Conservation (phyloP, 2,113 vertebrate species). For the Bucco capensis region DNA sequence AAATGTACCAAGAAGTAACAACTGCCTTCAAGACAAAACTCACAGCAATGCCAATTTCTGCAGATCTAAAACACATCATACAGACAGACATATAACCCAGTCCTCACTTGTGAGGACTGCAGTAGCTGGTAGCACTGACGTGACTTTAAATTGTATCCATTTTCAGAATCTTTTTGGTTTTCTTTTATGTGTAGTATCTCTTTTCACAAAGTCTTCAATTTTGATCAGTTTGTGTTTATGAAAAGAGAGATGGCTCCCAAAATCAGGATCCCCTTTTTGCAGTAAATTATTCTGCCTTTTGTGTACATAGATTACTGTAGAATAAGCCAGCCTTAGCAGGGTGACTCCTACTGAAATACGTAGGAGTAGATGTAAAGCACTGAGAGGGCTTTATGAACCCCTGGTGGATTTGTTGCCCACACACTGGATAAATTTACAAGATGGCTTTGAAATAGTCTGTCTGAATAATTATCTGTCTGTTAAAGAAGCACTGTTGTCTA, state of each 20-base stretch:
- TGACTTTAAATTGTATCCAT: background rate
- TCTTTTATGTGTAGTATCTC: background rate
- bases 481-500: background rate
- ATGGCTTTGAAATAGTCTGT: background rate
- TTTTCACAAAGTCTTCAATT: conserved; percentile 42
- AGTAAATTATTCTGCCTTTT: background rate
- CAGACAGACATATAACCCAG: conserved; percentile 20
- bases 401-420: background rate
- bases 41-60: conserved; percentile 12
- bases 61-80: conserved; percentile 36
- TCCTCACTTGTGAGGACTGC: conserved; percentile 11
- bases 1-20: conserved; percentile 22
- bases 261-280: background rate
- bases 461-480: background rate
- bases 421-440: background rate
- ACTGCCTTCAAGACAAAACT: conserved; percentile 10
- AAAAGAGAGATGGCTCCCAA: background rate
- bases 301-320: background rate
- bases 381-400: background rate
- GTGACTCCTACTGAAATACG: background rate
- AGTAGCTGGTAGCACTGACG: background rate
- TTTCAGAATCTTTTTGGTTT: background rate
- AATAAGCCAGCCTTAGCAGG: background rate
- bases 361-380: background rate
- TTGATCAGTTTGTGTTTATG: conserved; percentile 28